Base-by-base conservation (phyloP, 2,113 vertebrate genomes). In the Chaetorhynchus papuensis region DNA sequence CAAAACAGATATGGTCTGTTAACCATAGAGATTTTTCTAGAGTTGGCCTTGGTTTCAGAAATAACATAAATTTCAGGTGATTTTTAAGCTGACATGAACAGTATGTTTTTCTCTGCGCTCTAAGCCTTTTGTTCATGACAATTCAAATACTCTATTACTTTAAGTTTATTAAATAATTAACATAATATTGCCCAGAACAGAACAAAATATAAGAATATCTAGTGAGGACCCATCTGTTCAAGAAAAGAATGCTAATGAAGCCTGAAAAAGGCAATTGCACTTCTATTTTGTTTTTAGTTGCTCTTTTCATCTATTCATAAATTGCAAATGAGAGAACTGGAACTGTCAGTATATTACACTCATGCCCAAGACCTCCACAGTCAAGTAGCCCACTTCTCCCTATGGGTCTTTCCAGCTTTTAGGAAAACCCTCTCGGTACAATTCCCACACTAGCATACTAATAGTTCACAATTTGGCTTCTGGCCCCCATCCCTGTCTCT, bases 301-400 rank as follows among this genome's bases (percentile, higher is more conserved):
- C 80, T 93, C 79, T 90, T 96, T 94, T 97, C 61, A 90, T 94
- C 80, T 94, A 93, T 91, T 94, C 90, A 86, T 92, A 86, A 92
- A 87, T 83, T 92, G 86, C 66, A 82, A 97, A 93, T 89, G 88
- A 94, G 89, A 90, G 52, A 80, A 66, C 21, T 72, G 69, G 44
- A 94, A 89, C 52, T 81, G 74, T 60, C 84, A 96, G n/a, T 37
- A 20, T 54, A 27, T 64, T 50, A 50, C 41, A 47, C 41, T 86
- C n/a, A 6, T 17, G 85, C 39, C 54, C 49, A 79, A 76, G 57
- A 91, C 47, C 71, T 90, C 69, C 39, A 61, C 21, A 76, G 90
- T 56, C 65, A 92, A 66, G 54, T 30, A 87, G 65, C 27, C 59
- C 50, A 45, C 33, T 85, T 87, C 35, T 95, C 83, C 65, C 75